Percentiles rank a stretch among this genome's conserved stretches.
Conservation (phyloP, 1,140 invertebrate genomes). For the Thrips palmi region DNA sequence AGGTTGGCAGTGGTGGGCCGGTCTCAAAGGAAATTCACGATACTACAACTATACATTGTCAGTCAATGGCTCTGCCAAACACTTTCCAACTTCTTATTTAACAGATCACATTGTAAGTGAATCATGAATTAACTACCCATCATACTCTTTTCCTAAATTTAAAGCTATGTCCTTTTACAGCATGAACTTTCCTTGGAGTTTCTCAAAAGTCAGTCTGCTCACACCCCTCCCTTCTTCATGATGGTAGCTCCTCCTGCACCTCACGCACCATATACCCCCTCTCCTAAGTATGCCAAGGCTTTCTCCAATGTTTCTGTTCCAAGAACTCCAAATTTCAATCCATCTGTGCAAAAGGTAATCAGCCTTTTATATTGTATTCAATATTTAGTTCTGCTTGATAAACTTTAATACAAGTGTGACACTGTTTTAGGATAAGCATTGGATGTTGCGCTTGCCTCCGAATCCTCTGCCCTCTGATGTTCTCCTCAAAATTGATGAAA, state of each 20-base stretch:
- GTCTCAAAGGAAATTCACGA: constrained; percentile 62
- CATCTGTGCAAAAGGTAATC: constrained; percentile 24
- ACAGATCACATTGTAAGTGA: constrained; percentile 66
- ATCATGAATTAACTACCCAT: constrained; percentile 2
- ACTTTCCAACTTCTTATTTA: constrained; percentile 50
- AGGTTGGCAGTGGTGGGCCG: constrained; percentile 69
- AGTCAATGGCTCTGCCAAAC: constrained; percentile 47
- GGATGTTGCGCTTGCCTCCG: constrained; percentile 50
- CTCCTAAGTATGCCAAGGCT: constrained; percentile 40
- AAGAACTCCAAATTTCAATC: constrained; percentile 56
- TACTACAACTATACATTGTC: constrained; percentile 82
- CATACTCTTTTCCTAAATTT: constrained; percentile 1
- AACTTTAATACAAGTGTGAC: constrained; percentile 1
- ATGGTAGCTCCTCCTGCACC: constrained; percentile 66
- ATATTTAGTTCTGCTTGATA: neutral
- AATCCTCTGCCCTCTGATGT: constrained; percentile 33
- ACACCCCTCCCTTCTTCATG: constrained; percentile 66
- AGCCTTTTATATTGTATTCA: neutral
- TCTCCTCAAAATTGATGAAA: constrained; percentile 38
- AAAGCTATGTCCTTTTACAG: neutral
- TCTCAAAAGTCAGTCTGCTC: constrained; percentile 4
- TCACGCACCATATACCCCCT: constrained; percentile 67
- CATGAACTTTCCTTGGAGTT: constrained; percentile 6
- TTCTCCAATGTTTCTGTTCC: constrained; percentile 40
- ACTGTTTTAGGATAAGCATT: constrained; percentile 50